Conservation (phyloP, 2,113 vertebrate species). For the Lophura nycthemera region DNA sequence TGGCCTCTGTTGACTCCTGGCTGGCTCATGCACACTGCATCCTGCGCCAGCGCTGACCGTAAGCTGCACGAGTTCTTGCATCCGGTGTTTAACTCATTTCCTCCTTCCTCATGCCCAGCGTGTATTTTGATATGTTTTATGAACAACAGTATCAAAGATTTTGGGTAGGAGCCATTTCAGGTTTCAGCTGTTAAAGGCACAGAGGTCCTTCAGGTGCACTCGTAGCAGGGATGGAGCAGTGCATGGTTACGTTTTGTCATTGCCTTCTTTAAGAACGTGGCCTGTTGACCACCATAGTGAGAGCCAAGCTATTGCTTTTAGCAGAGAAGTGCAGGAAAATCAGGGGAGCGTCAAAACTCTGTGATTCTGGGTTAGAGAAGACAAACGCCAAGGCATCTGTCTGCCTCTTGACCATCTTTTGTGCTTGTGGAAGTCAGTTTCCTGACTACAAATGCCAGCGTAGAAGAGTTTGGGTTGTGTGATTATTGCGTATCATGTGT, state of each 20-base stretch:
- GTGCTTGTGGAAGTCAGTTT: not conserved
- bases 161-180: fast-evolving
- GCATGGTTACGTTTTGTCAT: fast-evolving
- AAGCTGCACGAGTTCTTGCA: not conserved
- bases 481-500: not conserved
- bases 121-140: fast-evolving
- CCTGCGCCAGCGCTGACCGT: not conserved
- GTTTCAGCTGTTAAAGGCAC: not conserved
- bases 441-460: not conserved
- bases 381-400: conserved; percentile 13
- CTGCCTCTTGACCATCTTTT: not conserved
- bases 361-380: not conserved
- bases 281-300: not conserved
- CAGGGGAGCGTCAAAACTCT: not conserved
- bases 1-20: fast-evolving
- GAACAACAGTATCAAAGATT: fast-evolving
- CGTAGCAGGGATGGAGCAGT: too few relatives aligned
- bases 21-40: not conserved
- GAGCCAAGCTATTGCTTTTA: not conserved
- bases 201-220: fast-evolving
- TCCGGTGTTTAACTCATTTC: not conserved
- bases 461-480: not conserved
- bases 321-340: not conserved
- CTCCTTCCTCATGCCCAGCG: not conserved
- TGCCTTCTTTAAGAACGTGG: not conserved